Base-by-base conservation (phyloP, 1,140 invertebrate species). In the Drosophila persimilis region DNA sequence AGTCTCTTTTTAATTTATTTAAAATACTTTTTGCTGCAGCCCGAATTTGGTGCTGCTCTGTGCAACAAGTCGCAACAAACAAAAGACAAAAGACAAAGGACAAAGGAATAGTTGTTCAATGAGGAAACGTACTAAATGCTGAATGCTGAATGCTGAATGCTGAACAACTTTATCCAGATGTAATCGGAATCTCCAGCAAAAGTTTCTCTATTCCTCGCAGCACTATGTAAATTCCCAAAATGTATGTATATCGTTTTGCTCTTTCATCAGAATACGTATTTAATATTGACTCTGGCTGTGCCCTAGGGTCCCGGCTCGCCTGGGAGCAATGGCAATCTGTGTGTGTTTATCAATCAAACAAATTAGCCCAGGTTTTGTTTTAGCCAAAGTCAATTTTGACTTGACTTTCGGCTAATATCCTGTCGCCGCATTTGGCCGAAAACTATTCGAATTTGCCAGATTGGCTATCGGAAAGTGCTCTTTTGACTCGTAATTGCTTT, bases 401-500 rank as follows among this genome's bases (percentile, higher is more conserved):
- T 75, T 57, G 75, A 86, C 70, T 80, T 77, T 77, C 64, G 53
- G 77, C 83, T 81, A 86, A 86, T 86, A 86, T 86, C 81, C 81
- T 86, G 81, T 86, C 70, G 83, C 59, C 83, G 59, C 69, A 67
- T 77, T 66, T 73, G 70, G 64, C 54, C 29, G 57, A 74, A 39
- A 86, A 88, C 81, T 86, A 81, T 85, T 39, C 35, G 9, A 69
- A 69, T 86, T 13, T 39, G 35, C 84, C 62, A 80, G 64, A 65
- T 77, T 44, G 63, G 52, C 66, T 59, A 73, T 80, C 64, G 53
- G 57, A 71, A 64, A 52, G 47, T 76, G 57, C 57, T 80, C 64
- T 85, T 86, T 73, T 73, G 77, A 77, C 77, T 86, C 69, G 72
- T 85, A 86, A 86, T 85, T 85, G 80, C 67, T 86, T 84, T 84